Base-by-base conservation (phyloP, 2,888 invertebrate genomes). In the Odontothrips loti region DNA sequence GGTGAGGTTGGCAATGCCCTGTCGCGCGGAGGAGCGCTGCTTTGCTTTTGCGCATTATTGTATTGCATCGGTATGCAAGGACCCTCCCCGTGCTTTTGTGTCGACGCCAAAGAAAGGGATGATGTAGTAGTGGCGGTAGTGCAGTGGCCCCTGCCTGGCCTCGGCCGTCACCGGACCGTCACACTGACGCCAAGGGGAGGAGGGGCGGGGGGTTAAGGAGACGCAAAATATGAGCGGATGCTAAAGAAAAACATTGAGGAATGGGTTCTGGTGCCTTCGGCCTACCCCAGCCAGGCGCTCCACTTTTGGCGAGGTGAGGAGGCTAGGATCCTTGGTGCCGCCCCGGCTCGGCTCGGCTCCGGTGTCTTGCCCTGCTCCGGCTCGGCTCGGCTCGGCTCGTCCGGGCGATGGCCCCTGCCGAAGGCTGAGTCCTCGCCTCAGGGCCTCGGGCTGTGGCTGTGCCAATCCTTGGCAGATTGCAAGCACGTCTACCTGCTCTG, bases 391-490 rank as follows among this genome's bases (percentile, higher is more conserved):
- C 23, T 23, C 23, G 68, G 63, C n/a, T 15, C 48, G 48, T 9
- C 51, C 51, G 20, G 51, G 6, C 51, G n/a, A 68, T 23, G 11
- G 9, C 23, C 68, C 68, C 27, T 75, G 68, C 68, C 68, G 6
- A 27, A 75, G 68, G 68, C 68, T n/a, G n/a, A n/a, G n/a, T 43
- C 34, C 34, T 43, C 34, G 34, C 34, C 17, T 11, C 34, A 43
- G 3, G 3, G 34, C 34, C 34, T 43, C 34, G 34, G 34, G 34
- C 34, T 75, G 68, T 75, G 34, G 34, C 34, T 75, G 68, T 75
- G 68, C 68, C 68, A 75, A 75, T 75, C 68, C 68, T 75, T 51
- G 27, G 68, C 68, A 75, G 68, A 75, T 75, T 75, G 68, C 68
- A 27, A 9, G 23, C 23, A 8, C 23, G 68, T 12, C 68, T 75